Conservation (phyloP, 2,888 invertebrate species). For the Sylvicola cinctus region DNA sequence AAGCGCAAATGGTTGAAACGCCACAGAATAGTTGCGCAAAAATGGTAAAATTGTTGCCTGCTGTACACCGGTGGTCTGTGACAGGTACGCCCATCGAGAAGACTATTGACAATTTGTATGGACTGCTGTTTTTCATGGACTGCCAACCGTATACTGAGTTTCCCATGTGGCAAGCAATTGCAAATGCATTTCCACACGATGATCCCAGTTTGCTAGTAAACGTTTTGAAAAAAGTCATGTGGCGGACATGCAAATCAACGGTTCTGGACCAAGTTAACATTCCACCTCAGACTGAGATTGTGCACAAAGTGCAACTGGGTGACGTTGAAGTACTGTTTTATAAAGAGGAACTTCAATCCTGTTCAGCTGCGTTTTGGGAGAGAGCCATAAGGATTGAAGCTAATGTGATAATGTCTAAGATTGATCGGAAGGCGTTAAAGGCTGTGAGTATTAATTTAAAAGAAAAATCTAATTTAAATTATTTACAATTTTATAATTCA, state of each 20-base stretch:
- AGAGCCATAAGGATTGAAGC: slow-evolving; percentile 24
- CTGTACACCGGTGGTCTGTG: slow-evolving; percentile 48
- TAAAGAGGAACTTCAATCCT: slow-evolving; percentile 33
- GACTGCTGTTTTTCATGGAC: slow-evolving; percentile 22
- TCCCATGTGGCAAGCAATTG: slow-evolving; percentile 15
- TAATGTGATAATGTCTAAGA: slow-evolving; percentile 25
- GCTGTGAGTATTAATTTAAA: slow-evolving; percentile 16
- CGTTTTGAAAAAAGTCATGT: slow-evolving; percentile 34
- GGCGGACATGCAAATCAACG: slow-evolving; percentile 47
- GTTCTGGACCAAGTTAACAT: slow-evolving; percentile 45
- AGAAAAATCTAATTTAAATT: slow-evolving; percentile 2
- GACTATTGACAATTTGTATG: slow-evolving; percentile 28
- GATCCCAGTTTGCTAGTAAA: slow-evolving; percentile 18
- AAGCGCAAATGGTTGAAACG: slow-evolving; percentile 60
- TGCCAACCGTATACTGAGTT: slow-evolving; percentile 16
- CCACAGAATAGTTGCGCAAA: slow-evolving; percentile 32
- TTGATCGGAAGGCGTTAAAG: slow-evolving; percentile 26
- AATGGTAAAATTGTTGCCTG: slow-evolving; percentile 20
- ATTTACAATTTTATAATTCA: slow-evolving; percentile 2
- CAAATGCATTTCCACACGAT: slow-evolving; percentile 11
- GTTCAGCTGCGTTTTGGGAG: slow-evolving; percentile 26
- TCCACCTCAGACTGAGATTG: slow-evolving; percentile 35
- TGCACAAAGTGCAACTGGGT: slow-evolving; percentile 41
- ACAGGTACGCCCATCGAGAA: slow-evolving; percentile 54
- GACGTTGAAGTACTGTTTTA: slow-evolving; percentile 56